Evolutionary conservation across 1,140 invertebrate species (phyloP), one percentile per base, ranked within the genome.

Genomic region (Zaprionus camerounensis): DNA sequence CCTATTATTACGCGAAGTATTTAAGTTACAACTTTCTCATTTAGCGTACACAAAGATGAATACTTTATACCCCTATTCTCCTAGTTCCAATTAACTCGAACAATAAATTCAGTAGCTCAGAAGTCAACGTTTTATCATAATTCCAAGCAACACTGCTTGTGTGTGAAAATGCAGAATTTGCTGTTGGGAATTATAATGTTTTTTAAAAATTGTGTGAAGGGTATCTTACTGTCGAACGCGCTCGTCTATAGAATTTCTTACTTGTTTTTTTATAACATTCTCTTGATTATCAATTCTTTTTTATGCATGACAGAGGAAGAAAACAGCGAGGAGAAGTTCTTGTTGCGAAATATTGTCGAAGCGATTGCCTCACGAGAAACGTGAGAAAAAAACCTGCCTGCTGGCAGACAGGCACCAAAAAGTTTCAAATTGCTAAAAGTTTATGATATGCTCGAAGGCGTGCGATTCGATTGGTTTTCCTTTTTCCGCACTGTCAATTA

Each of bases 391-490:
- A 71, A 22, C 12, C 28, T 34, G 28, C 11, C 22, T 53, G 51
- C 20, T 13, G n/a, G 34, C 34, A 55, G 31, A 22, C 28, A 55
- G 31, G 31, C 28, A 67, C 3, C 17, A 22, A 51, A 75, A 75
- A 82, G 55, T 86, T 86, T 74, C 11, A 51, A 78, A 78, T 74
- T 83, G 58, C 36, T 64, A 71, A 82, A 87, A 83, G 63, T 87
- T 83, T 59, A 80, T 87, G 78, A 82, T 71, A 73, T 77, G 83
- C 80, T 77, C 41, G 71, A 57, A 76, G 69, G 68, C 80, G 56
- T 80, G 70, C 72, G 41, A 74, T 62, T 77, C 76, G 66, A 86
- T 85, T 81, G 75, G 46, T 81, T 73, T 71, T 61, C 46, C 15
- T 17, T 78, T 71, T 62, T 73, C 73, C 64, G 66, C 46, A 58